These are phyloP conservation scores for Discoglossus pictus DNA, from an alignment of 2,797 vertebrate species.

Conservation along the genomic window DNA sequence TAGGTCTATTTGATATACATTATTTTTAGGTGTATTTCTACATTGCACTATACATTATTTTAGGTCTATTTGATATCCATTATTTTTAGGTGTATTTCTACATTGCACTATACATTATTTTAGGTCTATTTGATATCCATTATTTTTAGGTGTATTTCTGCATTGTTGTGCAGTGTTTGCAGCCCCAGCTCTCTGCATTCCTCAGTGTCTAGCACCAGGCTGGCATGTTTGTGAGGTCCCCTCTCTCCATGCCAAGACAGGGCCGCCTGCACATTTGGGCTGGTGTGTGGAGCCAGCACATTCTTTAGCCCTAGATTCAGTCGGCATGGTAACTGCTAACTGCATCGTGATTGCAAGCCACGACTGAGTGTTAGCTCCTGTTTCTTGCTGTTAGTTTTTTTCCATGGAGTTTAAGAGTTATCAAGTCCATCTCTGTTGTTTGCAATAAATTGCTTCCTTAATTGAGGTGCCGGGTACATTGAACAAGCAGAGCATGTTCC, in stretches of 20 bases:
- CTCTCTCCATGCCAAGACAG: constrained; percentile 69
- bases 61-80: too few species aligned
- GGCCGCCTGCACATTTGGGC: constrained; percentile 71
- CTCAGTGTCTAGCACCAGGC: constrained; percentile 68
- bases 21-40: too few species aligned
- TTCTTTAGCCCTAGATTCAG: constrained; percentile 73
- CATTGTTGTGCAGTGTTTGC: constrained; percentile 16
- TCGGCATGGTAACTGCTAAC: constrained; percentile 80
- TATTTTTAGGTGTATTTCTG: too few species aligned
- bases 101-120: too few species aligned
- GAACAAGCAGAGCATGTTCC: constrained; percentile 64
- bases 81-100: too few species aligned
- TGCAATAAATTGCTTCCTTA: constrained; percentile 68
- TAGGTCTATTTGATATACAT: too few species aligned
- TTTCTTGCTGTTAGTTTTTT: constrained; percentile 58
- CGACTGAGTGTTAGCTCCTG: constrained; percentile 58
- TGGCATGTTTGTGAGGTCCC: constrained; percentile 74
- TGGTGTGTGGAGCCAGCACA: constrained; percentile 71
- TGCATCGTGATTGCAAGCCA: constrained; percentile 66
- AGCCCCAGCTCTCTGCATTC: constrained; percentile 69
- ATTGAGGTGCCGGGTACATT: constrained; percentile 62
- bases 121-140: too few species aligned
- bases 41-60: too few species aligned
- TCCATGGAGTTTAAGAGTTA: constrained; percentile 61
- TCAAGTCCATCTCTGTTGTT: constrained; percentile 66